Percentiles rank a stretch among this genome's conserved stretches.
These are phyloP conservation scores for Eulacestoma nigropectus DNA, from an alignment of 2,113 vertebrate genomes.

Conservation along the genomic window DNA sequence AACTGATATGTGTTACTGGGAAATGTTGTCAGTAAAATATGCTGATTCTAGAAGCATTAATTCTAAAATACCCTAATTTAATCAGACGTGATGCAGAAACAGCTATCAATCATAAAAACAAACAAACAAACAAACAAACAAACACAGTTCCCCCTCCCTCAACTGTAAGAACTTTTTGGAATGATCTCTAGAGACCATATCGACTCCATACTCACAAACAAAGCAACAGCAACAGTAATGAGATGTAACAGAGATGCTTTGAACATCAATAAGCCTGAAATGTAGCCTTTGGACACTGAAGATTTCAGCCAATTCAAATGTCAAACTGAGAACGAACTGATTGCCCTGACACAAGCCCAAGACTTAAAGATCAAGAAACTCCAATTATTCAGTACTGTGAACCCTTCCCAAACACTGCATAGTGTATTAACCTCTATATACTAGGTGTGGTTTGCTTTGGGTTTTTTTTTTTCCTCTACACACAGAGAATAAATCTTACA, in stretches of 20 bases:
- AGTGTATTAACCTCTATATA: not conserved
- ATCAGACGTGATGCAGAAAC: not conserved
- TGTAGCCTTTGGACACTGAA: not conserved
- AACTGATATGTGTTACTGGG: not conserved
- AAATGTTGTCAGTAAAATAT: not conserved
- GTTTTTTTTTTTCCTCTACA: accelerated
- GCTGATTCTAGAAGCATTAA: not conserved
- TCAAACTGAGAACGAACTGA: not conserved
- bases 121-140: not conserved
- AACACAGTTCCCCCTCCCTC: not conserved
- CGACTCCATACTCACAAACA: not conserved
- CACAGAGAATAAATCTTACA: not conserved
- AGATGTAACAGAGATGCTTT: not conserved
- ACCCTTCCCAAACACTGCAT: not conserved
- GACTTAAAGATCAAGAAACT: not conserved
- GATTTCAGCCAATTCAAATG: not conserved
- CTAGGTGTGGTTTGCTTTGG: not conserved
- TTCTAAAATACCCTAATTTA: not conserved
- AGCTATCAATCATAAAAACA: not conserved
- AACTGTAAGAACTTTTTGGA: not conserved
- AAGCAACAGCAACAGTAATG: not conserved
- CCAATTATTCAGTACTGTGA: not conserved
- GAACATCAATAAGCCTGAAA: not conserved
- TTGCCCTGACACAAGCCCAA: not conserved
- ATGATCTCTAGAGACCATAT: not conserved